These are phyloP conservation scores for Troides oblongomaculatus DNA, from an alignment of 2,888 invertebrate species.

Conservation along the genomic window DNA sequence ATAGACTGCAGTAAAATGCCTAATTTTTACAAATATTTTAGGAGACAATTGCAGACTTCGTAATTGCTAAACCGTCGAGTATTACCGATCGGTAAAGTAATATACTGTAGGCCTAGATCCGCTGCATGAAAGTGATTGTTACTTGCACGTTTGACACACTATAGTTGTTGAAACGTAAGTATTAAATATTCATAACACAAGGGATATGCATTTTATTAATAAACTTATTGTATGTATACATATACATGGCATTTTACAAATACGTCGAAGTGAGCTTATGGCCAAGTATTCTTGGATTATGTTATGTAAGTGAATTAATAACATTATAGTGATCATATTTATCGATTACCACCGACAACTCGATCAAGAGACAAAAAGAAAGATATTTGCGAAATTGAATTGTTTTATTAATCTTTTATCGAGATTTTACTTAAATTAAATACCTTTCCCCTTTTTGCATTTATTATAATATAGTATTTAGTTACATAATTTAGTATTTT, in stretches of 20 bases:
- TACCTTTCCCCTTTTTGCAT: constrained; percentile 19
- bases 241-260: constrained; percentile 8
- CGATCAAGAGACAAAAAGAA: constrained; percentile 4
- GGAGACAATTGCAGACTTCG: constrained; percentile 51
- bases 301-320: constrained; percentile 4
- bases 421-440: constrained; percentile 18
- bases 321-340: neutral
- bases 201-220: constrained; percentile 19
- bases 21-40: constrained; percentile 53
- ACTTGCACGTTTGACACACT: constrained; percentile 55
- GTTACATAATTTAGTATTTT: constrained; percentile 11
- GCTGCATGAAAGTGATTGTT: constrained; percentile 67
- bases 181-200: constrained; percentile 22
- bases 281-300: constrained; percentile 15
- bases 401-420: constrained; percentile 40
- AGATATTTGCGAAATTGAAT: constrained; percentile 49
- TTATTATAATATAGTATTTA: constrained; percentile 17
- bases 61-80: constrained; percentile 60
- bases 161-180: constrained; percentile 47
- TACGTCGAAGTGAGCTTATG: constrained; percentile 10
- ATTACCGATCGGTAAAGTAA: constrained; percentile 58
- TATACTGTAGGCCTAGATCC: constrained; percentile 49
- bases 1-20: constrained; percentile 54
- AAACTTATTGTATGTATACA: neutral
- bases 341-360: neutral